phyloP scores from a whole-genome alignment of 1,140 invertebrate species.

The Tetramorium simillimum region DNA sequence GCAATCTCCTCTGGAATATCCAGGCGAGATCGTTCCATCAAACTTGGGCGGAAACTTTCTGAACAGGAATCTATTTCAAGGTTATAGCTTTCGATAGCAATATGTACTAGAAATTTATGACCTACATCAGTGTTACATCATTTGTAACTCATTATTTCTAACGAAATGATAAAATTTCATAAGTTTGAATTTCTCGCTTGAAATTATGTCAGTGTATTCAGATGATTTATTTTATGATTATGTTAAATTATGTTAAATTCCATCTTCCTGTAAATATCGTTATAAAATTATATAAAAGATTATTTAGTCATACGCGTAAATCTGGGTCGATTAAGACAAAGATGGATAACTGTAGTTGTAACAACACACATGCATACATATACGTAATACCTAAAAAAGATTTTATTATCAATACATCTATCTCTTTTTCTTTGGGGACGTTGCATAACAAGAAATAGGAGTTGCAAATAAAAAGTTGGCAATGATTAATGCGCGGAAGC shows the following conservation, averaged over 20 bases:
- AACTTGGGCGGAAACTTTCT: not conserved
- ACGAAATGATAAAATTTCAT: not conserved
- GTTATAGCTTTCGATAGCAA: conserved; percentile 24
- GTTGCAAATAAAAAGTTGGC: conserved; percentile 7
- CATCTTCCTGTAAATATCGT: not conserved
- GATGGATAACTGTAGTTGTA: not conserved
- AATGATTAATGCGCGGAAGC: conserved; percentile 37
- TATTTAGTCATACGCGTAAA: not conserved
- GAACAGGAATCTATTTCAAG: conserved; percentile 3
- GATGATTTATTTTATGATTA: not conserved
- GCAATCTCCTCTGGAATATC: not conserved
- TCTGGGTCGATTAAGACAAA: not conserved
- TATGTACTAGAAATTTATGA: conserved; percentile 2
- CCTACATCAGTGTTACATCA: not conserved
- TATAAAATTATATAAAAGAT: no score
- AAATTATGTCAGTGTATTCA: not conserved
- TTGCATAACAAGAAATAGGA: conserved; percentile 1
- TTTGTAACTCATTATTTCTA: not conserved
- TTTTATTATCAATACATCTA: not conserved
- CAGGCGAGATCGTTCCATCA: not conserved
- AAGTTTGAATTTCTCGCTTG: not conserved
- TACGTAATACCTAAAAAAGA: not conserved
- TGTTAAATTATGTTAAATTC: not conserved
- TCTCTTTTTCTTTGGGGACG: not conserved
- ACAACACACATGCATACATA: not conserved